Percentiles rank a stretch among this genome's conserved stretches.
phyloP scores from a whole-genome alignment of 2,113 vertebrate genomes.

The Oryctolagus cuniculus region DNA sequence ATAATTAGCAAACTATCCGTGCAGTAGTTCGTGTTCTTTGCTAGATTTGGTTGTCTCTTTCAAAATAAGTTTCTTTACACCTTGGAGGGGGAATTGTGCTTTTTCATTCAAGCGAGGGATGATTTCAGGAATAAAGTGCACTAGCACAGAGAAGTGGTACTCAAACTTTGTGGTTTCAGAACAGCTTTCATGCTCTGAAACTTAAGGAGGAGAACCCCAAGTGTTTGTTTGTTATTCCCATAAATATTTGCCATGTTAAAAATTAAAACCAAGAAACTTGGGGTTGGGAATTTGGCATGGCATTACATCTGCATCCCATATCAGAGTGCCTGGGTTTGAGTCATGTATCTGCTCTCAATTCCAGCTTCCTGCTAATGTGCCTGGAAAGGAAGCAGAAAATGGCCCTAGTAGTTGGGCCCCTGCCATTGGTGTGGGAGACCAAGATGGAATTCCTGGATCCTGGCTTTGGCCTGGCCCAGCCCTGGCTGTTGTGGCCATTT shows the following conservation, averaged over 20 bases:
- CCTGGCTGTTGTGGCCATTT: too few relatives aligned
- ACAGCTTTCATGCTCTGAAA: background rate
- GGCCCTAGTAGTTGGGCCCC: too few relatives aligned
- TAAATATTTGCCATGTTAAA: background rate
- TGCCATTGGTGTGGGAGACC: too few relatives aligned
- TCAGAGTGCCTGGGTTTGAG: too few relatives aligned
- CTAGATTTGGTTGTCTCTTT: background rate
- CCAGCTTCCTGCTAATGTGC: too few relatives aligned
- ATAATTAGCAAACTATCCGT: background rate
- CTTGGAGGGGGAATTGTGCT: background rate
- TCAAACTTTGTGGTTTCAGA: background rate
- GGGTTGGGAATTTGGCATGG: too few relatives aligned
- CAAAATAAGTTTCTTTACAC: background rate
- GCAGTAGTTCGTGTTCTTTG: background rate
- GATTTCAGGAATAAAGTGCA: slow-evolving; percentile 27
- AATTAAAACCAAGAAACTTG: background rate
- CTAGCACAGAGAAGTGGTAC: background rate
- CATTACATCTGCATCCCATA: too few relatives aligned
- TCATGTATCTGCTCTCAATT: too few relatives aligned
- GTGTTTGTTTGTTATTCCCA: background rate
- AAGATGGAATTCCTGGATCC: too few relatives aligned
- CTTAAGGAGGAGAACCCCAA: background rate
- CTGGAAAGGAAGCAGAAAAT: too few relatives aligned
- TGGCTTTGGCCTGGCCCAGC: too few relatives aligned
- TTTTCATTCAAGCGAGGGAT: background rate